Evolutionary conservation across 2,113 vertebrate genomes (phyloP), one percentile per base, ranked within the genome.

Genomic region (Odocoileus virginianus): DNA sequence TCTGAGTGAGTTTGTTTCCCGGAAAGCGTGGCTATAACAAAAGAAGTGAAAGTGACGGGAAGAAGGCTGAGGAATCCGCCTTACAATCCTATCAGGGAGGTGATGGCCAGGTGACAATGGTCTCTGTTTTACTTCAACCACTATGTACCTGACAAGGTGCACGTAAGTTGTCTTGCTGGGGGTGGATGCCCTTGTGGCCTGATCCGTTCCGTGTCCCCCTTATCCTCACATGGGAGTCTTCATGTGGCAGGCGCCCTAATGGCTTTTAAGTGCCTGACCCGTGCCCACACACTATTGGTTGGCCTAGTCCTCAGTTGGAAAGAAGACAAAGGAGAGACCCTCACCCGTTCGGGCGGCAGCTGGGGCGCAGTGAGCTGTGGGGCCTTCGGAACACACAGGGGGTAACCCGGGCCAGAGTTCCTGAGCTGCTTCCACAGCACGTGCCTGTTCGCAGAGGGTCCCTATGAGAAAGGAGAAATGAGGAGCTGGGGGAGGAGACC

Each of bases 341-440:
- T 23, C n/a, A 6, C 64, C 64, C 0, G 0, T 71, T 36, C 21
- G 2, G 64, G 64, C 6, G 9, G 17, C 19, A 71, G 5, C 19
- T 36, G 19, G 64, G 64, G 17, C 0, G 4, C 64, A 36, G n/a
- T 36, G 19, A 36, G 9, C n/a, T 23, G 67, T 12, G 19, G 67
- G 67, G 67, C n/a, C n/a, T 71, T 71, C 40, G 67, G n/a, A 71
- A 36, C n/a, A 71, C n/a, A 36, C n/a, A 71, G 64, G 8, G 16
- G 16, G 15, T n/a, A n/a, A 19, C 2, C 60, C 30, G 17, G 30
- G 61, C 15, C 61, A 64, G 61, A 64, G 61, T 17, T 17, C 30
- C 61, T n/a, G 30, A 64, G 30, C n/a, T 64, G 61, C 61, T 64
- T 64, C 30, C 30, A 9, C 7, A 64, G 61, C 61, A 64, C 30